Evolutionary conservation across 2,797 vertebrate species (phyloP).

Genomic region (Rhyacichthys aspro): DNA sequence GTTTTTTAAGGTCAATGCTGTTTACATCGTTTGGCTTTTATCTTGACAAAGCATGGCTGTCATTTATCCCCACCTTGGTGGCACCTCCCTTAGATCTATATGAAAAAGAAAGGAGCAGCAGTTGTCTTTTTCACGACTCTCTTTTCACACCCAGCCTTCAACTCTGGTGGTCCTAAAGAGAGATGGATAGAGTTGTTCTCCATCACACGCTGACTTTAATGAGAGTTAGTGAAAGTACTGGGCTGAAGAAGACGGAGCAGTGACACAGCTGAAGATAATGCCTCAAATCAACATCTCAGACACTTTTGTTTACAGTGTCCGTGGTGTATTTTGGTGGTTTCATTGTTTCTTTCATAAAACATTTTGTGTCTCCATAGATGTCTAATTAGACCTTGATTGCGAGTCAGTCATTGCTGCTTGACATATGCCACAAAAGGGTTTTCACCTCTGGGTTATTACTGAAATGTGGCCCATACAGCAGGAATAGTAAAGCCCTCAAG

Average conservation of each 20-base stretch:
- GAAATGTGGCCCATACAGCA: too few species aligned
- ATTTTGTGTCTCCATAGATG: too few species aligned
- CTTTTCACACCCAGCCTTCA: conserved; percentile 39
- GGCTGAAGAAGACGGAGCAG: conserved; percentile 10
- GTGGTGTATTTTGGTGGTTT: too few species aligned
- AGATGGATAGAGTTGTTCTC: conserved; percentile 59
- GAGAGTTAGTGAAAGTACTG: conserved; percentile 47
- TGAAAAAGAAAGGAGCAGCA: not conserved
- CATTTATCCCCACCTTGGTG: not conserved
- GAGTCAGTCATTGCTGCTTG: too few species aligned
- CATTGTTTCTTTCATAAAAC: too few species aligned
- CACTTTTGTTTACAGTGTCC: too few species aligned
- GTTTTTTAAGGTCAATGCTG: conserved; percentile 9
- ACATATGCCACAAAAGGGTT: too few species aligned
- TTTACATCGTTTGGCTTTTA: conserved; percentile 23
- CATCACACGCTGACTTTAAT: conserved; percentile 66
- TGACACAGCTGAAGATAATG: conserved; percentile 10
- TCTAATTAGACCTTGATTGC: too few species aligned
- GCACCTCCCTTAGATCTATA: not conserved
- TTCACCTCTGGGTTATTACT: too few species aligned
- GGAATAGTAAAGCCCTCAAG: too few species aligned
- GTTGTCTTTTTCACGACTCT: too few species aligned
- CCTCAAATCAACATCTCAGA: conserved; percentile 23
- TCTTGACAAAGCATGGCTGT: conserved; percentile 9
- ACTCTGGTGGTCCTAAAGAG: conserved; percentile 66